These are phyloP conservation scores for Acleris cristana DNA, from an alignment of 2,888 invertebrate genomes.

Conservation along the genomic window DNA sequence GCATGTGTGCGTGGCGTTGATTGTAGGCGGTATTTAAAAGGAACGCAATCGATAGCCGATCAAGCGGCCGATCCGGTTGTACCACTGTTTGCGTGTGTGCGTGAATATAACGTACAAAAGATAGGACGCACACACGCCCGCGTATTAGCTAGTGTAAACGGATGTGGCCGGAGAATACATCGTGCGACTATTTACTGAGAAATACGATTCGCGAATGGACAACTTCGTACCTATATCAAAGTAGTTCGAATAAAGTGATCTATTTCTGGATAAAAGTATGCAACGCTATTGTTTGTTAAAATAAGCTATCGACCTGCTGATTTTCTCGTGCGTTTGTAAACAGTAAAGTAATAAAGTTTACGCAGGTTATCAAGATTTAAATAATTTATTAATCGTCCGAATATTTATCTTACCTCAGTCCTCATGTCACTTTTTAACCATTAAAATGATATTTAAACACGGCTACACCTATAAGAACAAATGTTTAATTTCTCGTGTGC, in stretches of 20 bases:
- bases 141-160: constrained; percentile 52
- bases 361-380: no score
- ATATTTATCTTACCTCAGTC: no score
- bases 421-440: no score
- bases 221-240: constrained; percentile 8
- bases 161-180: constrained; percentile 61
- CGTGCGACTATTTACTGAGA: constrained; percentile 44
- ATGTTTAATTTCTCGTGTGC: no score
- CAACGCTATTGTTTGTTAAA: not conserved
- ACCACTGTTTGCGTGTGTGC: constrained; percentile 44
- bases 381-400: no score
- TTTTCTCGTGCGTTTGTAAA: no score
- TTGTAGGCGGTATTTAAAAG: constrained; percentile 58
- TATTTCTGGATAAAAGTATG: not conserved
- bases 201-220: constrained; percentile 30
- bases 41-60: constrained; percentile 72
- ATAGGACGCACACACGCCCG: constrained; percentile 40
- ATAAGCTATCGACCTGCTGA: no score
- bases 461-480: no score
- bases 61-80: constrained; percentile 60
- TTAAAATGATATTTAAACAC: no score
- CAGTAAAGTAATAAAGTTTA: no score
- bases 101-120: constrained; percentile 31
- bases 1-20: constrained; percentile 46
- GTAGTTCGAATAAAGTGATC: not conserved